Evolutionary conservation across 2,113 vertebrate genomes (phyloP), one percentile per base, ranked within the genome.

Genomic region (Peromyscus californicus): DNA sequence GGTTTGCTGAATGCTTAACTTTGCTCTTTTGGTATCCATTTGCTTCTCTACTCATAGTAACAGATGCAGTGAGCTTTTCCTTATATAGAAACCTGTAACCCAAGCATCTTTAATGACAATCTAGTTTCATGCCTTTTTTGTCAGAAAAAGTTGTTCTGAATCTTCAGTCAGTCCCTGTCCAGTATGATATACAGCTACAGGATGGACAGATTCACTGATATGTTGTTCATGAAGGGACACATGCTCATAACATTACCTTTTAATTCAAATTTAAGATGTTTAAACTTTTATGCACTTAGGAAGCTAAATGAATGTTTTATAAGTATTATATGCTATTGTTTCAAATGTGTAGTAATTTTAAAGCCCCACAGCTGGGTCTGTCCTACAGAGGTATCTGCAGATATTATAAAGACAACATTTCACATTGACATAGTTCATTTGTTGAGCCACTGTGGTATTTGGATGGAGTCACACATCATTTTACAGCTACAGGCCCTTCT

Each of bases 261-360:
- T 70, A 96, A 36, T 48, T 65, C 84, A 16, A 82, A 90, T 93
- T 98, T 86, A 96, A 95, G 92, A 33, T 90, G 7, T 51, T 93
- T 95, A 97, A 97, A 76, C 19, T 93, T 82, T 79, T 88, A 67
- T 96, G 2, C 93, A 85, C 21, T 93, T 54, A 70, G 75, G 70
- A 97, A 12, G 36, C 1, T 69, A 96, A 91, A 95, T 97, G 76
- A 93, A 61, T 16, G 63, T 83, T 45, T 75, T 91, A 13, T 93
- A 87, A 59, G 11, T 86, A 93, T 93, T 94, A 80, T 70, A 31
- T 90, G 31, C 75, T 90, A 94, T 75, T 97, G 21, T 29, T 93
- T 97, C 89, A 95, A 96, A 69, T 95, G 69, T 95, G 91, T 92
- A 96, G 48, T 90, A 45, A 93, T 91, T 93, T 96, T 97, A 54